A percentile compares a stretch with the other conserved stretches of the same genome.
Evolutionary conservation across 2,113 vertebrate species (phyloP).

Genomic region (Murina feae): DNA sequence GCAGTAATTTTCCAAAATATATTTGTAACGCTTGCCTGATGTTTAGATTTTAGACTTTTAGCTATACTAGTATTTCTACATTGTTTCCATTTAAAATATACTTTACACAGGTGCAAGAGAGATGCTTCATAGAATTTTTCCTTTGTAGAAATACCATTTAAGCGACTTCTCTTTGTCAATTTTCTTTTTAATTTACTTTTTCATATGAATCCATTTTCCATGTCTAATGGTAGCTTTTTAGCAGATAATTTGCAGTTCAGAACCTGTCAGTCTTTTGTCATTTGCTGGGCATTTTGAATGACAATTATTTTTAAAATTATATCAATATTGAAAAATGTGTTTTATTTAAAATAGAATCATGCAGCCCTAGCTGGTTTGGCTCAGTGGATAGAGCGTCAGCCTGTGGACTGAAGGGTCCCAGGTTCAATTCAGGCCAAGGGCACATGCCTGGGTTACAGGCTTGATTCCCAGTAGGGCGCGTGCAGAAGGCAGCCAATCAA

Average conservation of each 20-base stretch:
- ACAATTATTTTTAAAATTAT: constrained; percentile 21
- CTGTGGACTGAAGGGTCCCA: no score
- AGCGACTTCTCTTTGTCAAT: background rate
- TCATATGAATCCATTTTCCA: background rate
- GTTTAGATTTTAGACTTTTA: background rate
- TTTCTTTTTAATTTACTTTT: constrained; percentile 47
- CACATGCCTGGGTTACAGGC: no score
- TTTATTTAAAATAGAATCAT: background rate
- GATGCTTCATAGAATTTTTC: constrained; percentile 8
- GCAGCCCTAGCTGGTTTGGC: background rate
- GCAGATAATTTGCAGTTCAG: constrained; percentile 28
- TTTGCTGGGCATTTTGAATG: background rate
- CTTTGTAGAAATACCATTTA: constrained; percentile 48
- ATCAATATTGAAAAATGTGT: background rate
- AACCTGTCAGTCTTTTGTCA: background rate
- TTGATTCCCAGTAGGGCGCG: no score
- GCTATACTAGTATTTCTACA: constrained; percentile 9
- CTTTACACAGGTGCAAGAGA: background rate
- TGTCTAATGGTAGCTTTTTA: constrained; percentile 44
- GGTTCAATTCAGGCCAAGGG: no score
- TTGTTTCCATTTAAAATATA: background rate
- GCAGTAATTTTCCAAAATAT: background rate
- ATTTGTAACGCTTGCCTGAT: constrained; percentile 5
- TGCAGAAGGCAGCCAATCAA: no score
- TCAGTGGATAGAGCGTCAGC: no score